phyloP scores from a whole-genome alignment of 1,140 invertebrate genomes.

The Platorchestia sp. region DNA sequence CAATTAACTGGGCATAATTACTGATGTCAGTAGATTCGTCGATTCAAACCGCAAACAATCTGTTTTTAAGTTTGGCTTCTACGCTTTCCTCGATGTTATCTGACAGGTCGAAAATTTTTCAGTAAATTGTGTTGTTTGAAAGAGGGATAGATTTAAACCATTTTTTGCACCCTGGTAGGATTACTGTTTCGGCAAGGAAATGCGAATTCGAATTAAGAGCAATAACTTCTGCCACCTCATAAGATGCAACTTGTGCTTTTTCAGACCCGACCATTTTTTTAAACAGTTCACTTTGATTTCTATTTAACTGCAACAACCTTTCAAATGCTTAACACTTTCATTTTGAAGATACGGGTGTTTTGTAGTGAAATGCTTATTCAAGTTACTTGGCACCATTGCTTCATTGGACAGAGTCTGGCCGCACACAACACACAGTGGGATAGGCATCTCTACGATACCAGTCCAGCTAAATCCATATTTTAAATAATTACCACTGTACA shows the following conservation, averaged over 20 bases:
- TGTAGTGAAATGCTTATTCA: slow-evolving; percentile 50
- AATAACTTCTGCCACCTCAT: slow-evolving; percentile 37
- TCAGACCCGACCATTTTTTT: slow-evolving; percentile 45
- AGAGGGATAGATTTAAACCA: slow-evolving; percentile 32
- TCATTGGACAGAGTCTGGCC: slow-evolving; percentile 59
- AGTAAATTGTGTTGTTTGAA: slow-evolving; percentile 57
- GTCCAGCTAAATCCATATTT: slow-evolving; percentile 55
- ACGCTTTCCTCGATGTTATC: not conserved
- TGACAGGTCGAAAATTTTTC: not conserved
- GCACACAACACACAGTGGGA: slow-evolving; percentile 60
- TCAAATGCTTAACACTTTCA: not conserved
- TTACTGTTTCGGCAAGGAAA: slow-evolving; percentile 46
- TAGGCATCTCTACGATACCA: slow-evolving; percentile 56
- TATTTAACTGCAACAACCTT: not conserved
- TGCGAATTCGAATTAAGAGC: slow-evolving; percentile 46
- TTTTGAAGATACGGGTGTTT: slow-evolving; percentile 47
- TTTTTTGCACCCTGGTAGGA: slow-evolving; percentile 14
- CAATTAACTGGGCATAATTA: slow-evolving; percentile 16
- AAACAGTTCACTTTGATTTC: slow-evolving; percentile 10
- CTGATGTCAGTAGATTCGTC: slow-evolving; percentile 54
- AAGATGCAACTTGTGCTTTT: slow-evolving; percentile 57
- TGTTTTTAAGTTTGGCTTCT: slow-evolving; percentile 53
- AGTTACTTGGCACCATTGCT: slow-evolving; percentile 60
- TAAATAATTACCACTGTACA: slow-evolving; percentile 58
- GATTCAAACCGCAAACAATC: slow-evolving; percentile 36